A percentile compares a stretch with the other conserved stretches of the same genome.
phyloP scores from a whole-genome alignment of 2,797 vertebrate genomes.

The Salmo trutta region DNA sequence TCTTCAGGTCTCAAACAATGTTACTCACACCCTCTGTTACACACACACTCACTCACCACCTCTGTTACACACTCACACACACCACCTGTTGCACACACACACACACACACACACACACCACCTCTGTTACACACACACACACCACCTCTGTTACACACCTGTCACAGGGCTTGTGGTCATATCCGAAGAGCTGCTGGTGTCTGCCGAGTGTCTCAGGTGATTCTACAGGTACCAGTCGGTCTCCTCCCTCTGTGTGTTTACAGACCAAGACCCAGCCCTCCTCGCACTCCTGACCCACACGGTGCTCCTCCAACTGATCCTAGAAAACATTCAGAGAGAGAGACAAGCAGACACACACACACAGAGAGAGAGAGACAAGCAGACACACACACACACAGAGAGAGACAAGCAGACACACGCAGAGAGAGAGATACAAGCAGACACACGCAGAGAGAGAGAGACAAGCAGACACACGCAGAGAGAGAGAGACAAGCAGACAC shows the following conservation, averaged over 20 bases:
- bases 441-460: too few species aligned
- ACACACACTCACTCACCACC: neutral
- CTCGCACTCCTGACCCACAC: constrained; percentile 82
- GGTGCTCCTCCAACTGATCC: constrained; percentile 93
- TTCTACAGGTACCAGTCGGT: constrained; percentile 91
- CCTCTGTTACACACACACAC: too few species aligned
- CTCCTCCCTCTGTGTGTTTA: constrained; percentile 91
- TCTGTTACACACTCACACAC: too few species aligned
- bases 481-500: too few species aligned
- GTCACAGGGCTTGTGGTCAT: constrained; percentile 90
- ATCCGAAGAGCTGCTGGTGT: constrained; percentile 93
- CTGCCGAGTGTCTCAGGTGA: constrained; percentile 84
- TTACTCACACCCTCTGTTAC: neutral
- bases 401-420: too few species aligned
- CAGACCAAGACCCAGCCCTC: constrained; percentile 95
- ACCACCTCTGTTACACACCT: constrained; percentile 62
- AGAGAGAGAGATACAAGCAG: too few species aligned
- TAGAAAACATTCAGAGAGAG: constrained; percentile 44
- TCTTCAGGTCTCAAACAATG: neutral
- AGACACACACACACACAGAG: too few species aligned
- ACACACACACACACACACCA: too few species aligned
- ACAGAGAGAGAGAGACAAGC: too few species aligned
- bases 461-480: too few species aligned
- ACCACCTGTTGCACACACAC: too few species aligned
- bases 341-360: neutral